phyloP scores from a whole-genome alignment of 2,888 invertebrate species.

The Lepidocyrtoides sp. region DNA sequence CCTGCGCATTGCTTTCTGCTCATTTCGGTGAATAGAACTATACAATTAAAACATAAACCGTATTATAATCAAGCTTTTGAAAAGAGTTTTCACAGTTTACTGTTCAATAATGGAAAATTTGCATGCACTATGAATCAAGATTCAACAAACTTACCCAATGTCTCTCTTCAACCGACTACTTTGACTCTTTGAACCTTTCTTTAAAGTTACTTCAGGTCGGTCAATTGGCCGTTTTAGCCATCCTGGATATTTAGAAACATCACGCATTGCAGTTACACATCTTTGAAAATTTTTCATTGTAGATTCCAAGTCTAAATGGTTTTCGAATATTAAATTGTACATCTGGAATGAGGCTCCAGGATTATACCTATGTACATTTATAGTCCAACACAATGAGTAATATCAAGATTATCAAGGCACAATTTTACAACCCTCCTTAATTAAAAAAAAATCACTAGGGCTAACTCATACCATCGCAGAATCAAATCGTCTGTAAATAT shows the following conservation, averaged over 20 bases:
- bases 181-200: background rate
- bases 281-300: conserved; percentile 82
- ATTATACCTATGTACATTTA: conserved; percentile 78
- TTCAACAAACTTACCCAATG: no score
- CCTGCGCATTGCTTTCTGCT: no score
- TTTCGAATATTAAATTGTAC: conserved; percentile 79
- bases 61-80: no score
- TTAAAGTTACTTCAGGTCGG: conserved; percentile 71
- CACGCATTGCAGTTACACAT: conserved; percentile 79
- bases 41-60: no score
- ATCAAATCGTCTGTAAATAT: conserved; percentile 82
- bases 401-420: no score
- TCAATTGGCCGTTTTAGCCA: conserved; percentile 82
- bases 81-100: no score
- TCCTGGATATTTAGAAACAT: conserved; percentile 76
- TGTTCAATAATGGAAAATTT: no score
- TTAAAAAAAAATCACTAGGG: no score
- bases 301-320: conserved; percentile 77
- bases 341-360: conserved; percentile 80
- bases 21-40: no score
- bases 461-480: conserved; percentile 80
- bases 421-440: no score
- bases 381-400: no score
- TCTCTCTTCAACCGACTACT: conserved; percentile 4
- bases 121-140: no score